Evolutionary conservation across 2,888 invertebrate genomes (phyloP), one percentile per base, ranked within the genome.

Genomic region (Synergus laeviventris): DNA sequence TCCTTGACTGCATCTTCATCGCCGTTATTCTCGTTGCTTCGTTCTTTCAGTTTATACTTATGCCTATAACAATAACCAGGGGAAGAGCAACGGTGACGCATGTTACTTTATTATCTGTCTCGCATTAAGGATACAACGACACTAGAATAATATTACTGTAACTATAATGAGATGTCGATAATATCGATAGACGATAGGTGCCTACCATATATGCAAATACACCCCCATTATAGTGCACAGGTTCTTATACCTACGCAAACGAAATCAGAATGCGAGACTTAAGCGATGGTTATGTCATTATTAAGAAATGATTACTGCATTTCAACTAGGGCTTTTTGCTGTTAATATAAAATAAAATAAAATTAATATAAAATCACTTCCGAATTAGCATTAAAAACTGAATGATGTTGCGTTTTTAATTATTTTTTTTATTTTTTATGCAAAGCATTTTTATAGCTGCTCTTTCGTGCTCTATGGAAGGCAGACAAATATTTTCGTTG

Each of bases 1-100:
- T 87, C 89, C 89, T 89, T 88, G 88, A 89, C 88, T 89, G 82
- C 80, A 84, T 88, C 85, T 75, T 78, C 76, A 60, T 73, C 66
- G 66, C 62, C 75, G 70, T 78, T 73, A 80, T 76, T 77, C 80
- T 81, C 78, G 76, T 76, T 73, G 79, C 66, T 66, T 73, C 73
- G 73, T 76, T 81, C 78, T 76, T 79, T 78, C 75, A 74, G 76
- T 81, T 78, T n/a, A n/a, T n/a, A 80, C 77, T 81, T 78, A 31
- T 31, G 31, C 31, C 31, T 31, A n/a, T n/a, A 31, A 31, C 31
- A 81, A 79, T 66, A 74, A 73, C 56, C 42, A 76, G 74, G 74
- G 61, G 45, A 70, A 74, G 61, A 73, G 74, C 54, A 74, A 8
- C 70, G 66, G 62, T 66, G 75, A 76, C 79, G 73, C 77, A 75